Evolutionary conservation across 2,797 vertebrate genomes (phyloP).

Genomic region (Somateria mollissima): DNA sequence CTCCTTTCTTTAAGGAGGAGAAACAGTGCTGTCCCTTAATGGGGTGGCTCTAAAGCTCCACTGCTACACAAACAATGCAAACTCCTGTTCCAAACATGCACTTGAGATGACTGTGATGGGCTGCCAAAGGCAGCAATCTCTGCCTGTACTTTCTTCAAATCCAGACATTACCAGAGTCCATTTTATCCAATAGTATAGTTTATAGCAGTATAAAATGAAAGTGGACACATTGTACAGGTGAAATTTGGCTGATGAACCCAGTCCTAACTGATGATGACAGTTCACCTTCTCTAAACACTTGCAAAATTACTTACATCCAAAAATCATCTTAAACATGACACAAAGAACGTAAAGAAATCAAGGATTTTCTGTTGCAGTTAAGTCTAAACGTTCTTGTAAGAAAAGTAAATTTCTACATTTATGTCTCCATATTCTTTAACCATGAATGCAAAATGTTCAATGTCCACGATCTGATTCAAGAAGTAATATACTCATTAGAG

Average conservation of each 20-base stretch:
- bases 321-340: background rate
- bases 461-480: background rate
- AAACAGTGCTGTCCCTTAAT: background rate
- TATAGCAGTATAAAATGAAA: background rate
- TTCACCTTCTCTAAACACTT: background rate
- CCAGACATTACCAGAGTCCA: background rate
- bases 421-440: background rate
- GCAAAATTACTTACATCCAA: background rate
- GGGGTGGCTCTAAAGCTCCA: background rate
- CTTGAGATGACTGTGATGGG: background rate
- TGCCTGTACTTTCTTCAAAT: background rate
- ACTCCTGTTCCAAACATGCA: background rate
- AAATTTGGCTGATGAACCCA: background rate
- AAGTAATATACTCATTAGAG: background rate
- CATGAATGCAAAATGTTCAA: background rate
- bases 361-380: background rate
- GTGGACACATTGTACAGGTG: background rate
- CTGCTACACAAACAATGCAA: background rate
- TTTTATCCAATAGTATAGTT: background rate
- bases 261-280: background rate
- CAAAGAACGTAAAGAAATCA: conserved; percentile 15
- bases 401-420: background rate
- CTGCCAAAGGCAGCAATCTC: background rate
- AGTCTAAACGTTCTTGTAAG: background rate
- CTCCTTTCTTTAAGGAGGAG: background rate